Base-by-base conservation (phyloP, 2,797 vertebrate species). In the Borostomias antarcticus region DNA sequence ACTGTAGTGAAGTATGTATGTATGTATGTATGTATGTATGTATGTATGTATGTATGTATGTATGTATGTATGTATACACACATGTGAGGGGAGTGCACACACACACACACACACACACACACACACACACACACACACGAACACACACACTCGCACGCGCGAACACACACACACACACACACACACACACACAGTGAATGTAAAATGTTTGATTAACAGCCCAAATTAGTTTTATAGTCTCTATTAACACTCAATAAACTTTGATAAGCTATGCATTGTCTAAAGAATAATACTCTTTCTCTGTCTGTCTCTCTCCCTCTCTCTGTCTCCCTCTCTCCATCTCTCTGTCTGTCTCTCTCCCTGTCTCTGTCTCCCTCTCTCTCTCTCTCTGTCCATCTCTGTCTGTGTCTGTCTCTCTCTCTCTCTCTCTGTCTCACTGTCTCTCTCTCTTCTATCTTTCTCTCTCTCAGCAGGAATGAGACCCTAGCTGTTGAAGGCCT, bases 401-500 rank as follows among this genome's bases (percentile, higher is more conserved):
- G 29, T 33, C 81, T 53, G 82, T 43, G 86, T 91, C 45, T 68
- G 21, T 79, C 21, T 89, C 76, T 73, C 52, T 78, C 60, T 61
- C 10, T 45, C 25, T 64, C 2, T 29, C 33, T 43, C 11, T 56
- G 13, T 65, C 26, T 32, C 25, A 79, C 33, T 67, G 11, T 72
- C 21, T 35, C 8, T 51, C 23, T 65, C 21, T 32, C 19, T 79
- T n/a, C n/a, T n/a, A n/a, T n/a, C 21, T 35, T 7, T 51, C 23
- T 65, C 21, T 32, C 19, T 79, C 19, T 89, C 76, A 90, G 88
- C 94, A 94, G 94, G 92, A 76, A 67, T 91, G 81, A 92, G 90
- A 86, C 86, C 80, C 50, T 91, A 92, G 88, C 84, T 62, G 35
- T 2, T 54, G 51, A 76, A 65, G 21, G 63, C 71, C 26, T 61